Evolutionary conservation across 2,797 vertebrate species (phyloP).

Genomic region (Sylvia borin): DNA sequence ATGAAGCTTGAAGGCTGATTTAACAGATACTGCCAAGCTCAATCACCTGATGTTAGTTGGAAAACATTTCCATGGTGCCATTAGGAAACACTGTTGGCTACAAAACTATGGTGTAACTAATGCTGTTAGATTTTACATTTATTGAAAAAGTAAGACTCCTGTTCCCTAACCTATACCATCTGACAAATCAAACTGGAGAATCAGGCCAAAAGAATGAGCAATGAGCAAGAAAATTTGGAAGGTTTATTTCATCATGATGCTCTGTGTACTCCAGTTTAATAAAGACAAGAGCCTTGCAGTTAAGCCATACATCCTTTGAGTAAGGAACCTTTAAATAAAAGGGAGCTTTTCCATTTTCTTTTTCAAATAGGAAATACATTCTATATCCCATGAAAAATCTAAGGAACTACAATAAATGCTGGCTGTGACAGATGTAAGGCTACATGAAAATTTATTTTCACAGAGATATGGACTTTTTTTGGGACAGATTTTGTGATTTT

Average conservation of each 20-base stretch:
- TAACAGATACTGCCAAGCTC: conserved; percentile 32
- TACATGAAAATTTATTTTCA: neutral
- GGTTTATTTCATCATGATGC: neutral
- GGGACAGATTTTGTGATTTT: neutral
- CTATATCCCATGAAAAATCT: neutral
- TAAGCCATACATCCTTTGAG: neutral
- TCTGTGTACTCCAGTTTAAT: neutral
- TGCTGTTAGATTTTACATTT: neutral
- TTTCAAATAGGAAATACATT: neutral
- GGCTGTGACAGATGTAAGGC: neutral
- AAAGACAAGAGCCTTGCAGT: neutral
- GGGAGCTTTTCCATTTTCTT: neutral
- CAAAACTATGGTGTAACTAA: neutral
- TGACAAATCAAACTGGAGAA: neutral
- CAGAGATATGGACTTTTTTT: neutral
- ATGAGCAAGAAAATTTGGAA: neutral
- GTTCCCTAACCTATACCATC: neutral
- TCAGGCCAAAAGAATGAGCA: neutral
- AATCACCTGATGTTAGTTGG: conserved; percentile 15
- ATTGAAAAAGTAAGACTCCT: neutral
- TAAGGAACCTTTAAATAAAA: neutral
- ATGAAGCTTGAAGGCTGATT: conserved; percentile 50
- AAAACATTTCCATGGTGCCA: conserved; percentile 10
- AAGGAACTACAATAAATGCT: neutral
- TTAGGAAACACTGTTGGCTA: conserved; percentile 10